Base-by-base conservation (phyloP, 1,140 invertebrate species). In the Scaptodrosophila lebanonensis region DNA sequence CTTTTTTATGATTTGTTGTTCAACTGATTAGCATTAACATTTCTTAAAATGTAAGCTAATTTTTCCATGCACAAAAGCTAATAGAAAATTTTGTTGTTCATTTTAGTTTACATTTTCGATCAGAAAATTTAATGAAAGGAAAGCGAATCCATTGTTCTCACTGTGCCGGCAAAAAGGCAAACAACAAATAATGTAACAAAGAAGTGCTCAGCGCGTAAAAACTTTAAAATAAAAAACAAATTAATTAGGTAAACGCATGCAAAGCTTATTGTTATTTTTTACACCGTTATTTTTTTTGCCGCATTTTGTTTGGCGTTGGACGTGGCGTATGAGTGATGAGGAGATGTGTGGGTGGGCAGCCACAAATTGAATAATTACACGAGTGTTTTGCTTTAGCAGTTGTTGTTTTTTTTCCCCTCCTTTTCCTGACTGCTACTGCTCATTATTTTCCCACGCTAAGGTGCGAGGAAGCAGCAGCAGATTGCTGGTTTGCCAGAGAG, bases 331-430 rank as follows among this genome's bases (percentile, higher is more conserved):
- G 51, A 42, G 43, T 60, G 43, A 48, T 60, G 20, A 42, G 38
- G 22, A 25, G 36, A 30, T 43, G 20, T 17, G 42, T 32, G 6
- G 38, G 40, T 32, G 53, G 11, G 25, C 12, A 9, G 22, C 66
- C 72, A 39, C 71, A 75, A 77, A 75, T 75, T 75, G 72, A 75
- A 75, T 75, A 75, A 75, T 75, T 75, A 62, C 72, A 77, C 61
- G 62, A 70, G 48, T 42, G n/a, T 61, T 50, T 57, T 50, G 17
- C 39, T 44, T 44, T 13, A 12, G 18, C 29, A 15, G 5, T 15
- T 3, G 30, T 39, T 15, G 29, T 27, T 15, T 25, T 42, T 42
- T 48, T 39, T 20, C 18, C n/a, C n/a, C n/a, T n/a, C n/a, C n/a
- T 8, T 49, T 29, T 27, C 44, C 47, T 33, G 12, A 49, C 32